Evolutionary conservation across 2,888 invertebrate genomes (phyloP), one percentile per base, ranked within the genome.

Genomic region (Drosophila falleni): DNA sequence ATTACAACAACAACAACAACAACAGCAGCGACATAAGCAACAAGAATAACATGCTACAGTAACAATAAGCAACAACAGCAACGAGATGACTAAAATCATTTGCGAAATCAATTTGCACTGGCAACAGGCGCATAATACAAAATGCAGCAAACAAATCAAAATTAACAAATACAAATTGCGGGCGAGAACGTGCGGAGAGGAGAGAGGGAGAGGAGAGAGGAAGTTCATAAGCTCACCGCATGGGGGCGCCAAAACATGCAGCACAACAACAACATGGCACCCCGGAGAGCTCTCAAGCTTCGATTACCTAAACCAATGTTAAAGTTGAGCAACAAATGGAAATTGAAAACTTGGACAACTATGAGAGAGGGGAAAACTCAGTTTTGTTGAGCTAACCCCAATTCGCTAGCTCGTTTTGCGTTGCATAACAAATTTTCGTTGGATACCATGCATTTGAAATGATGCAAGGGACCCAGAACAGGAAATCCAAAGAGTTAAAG

Each of bases 111-210:
- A 86, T 82, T 89, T 80, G 56, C 68, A 71, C 71, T 67, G 61
- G 61, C 60, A 60, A 56, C 55, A 33, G 58, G 63, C 35, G 16
- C 46, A 53, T 65, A 71, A 80, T 80, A 58, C 70, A 55, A 70
- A 89, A 73, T 76, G 76, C 82, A 78, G 80, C 75, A 78, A 78
- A 87, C 83, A 87, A 89, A 89, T 87, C 84, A 87, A 80, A 77
- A 89, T 87, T 82, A 87, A 78, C 87, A 80, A 82, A 85, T 59
- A 78, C 64, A 80, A 75, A 79, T 65, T 50, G 50, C 39, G n/a
- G 33, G 39, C 37, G 8, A 13, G 11, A n/a, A 6, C 5, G 39
- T 47, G 39, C 0, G 33, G 3, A 4, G 5, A 4, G 23, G 3
- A 23, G 23, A 23, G n/a, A n/a, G n/a, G 44, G 16, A 11, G 5